These are phyloP conservation scores for Ashinkailepas kermadecensis DNA, from an alignment of 2,888 invertebrate genomes.

Conservation along the genomic window DNA sequence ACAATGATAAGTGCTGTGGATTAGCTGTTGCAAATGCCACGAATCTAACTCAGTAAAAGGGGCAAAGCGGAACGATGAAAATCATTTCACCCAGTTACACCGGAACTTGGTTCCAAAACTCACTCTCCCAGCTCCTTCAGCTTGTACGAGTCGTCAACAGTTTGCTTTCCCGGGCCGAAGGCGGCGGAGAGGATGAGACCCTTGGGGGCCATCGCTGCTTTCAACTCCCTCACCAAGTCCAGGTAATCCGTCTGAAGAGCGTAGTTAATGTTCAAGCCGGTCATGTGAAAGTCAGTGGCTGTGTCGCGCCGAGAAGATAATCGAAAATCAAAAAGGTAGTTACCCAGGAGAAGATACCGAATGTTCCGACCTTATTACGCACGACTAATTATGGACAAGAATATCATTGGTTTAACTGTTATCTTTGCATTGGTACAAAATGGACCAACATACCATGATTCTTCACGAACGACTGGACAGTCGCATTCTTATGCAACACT, in stretches of 20 bases:
- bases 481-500: no score
- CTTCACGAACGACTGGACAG: no score
- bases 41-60: conserved; percentile 35
- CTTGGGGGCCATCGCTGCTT: conserved; percentile 48
- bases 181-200: conserved; percentile 53
- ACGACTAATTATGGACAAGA: no score
- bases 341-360: no score
- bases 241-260: conserved; percentile 41
- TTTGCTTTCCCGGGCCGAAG: conserved; percentile 49
- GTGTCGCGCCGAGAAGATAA: no score
- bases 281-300: not conserved
- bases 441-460: no score
- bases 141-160: conserved; percentile 51
- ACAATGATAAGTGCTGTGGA: conserved; percentile 44
- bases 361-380: no score
- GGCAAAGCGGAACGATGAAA: conserved; percentile 42
- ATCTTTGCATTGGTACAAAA: no score
- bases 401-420: no score
- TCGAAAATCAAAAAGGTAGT: no score
- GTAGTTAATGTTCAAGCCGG: not conserved
- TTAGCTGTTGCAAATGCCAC: no score
- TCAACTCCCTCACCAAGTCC: conserved; percentile 50
- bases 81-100: conserved; percentile 41
- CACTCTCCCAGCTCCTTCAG: conserved; percentile 46
- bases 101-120: conserved; percentile 40